Conservation (phyloP, 35 echinoderm and acorn worm species). For the Heliocidaris tuberculata region DNA sequence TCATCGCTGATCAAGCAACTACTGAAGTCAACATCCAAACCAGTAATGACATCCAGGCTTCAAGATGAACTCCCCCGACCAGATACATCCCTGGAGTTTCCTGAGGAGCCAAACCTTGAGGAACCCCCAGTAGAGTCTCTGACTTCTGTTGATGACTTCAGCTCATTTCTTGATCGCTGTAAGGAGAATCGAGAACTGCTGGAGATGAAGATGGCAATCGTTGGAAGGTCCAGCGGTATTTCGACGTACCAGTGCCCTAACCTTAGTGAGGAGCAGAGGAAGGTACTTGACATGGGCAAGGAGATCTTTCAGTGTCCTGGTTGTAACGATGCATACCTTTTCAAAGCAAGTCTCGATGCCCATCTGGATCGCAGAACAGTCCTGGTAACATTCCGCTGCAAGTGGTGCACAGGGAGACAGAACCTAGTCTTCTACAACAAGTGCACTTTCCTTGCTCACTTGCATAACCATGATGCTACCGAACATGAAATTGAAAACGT, state of each 20-base stretch:
- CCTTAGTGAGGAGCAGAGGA: background rate
- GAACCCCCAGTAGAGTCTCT: background rate
- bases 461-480: background rate
- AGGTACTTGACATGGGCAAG: background rate
- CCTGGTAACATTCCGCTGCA: background rate
- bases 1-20: background rate
- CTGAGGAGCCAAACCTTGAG: background rate
- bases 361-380: slow-evolving; percentile 1
- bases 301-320: background rate
- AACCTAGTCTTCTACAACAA: slow-evolving; percentile 32
- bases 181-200: slow-evolving; percentile 7
- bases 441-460: slow-evolving; percentile 43
- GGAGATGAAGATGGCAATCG: background rate
- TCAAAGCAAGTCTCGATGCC: slow-evolving; percentile 34
- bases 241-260: background rate
- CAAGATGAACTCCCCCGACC: background rate
- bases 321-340: slow-evolving; percentile 20
- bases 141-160: slow-evolving; percentile 19
- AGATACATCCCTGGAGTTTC: background rate
- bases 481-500: background rate
- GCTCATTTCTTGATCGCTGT: slow-evolving; percentile 7
- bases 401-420: slow-evolving; percentile 7
- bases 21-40: background rate
- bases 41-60: background rate
- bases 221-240: background rate